phyloP scores from a whole-genome alignment of 2,888 invertebrate genomes.

The Athalia circularis region DNA sequence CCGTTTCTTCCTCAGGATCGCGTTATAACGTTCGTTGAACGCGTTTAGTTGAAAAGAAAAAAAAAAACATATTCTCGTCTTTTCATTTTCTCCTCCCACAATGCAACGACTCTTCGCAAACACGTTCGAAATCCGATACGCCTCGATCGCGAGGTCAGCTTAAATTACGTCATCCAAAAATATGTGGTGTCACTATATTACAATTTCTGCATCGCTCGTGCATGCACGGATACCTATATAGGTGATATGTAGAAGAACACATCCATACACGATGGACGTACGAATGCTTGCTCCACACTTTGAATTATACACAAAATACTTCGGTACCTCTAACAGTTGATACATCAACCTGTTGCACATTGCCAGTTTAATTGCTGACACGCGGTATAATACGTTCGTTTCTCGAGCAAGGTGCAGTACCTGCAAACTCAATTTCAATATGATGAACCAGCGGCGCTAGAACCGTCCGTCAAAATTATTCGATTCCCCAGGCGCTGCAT shows the following conservation, averaged over 20 bases:
- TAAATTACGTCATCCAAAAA: constrained; percentile 41
- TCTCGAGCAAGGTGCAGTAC: neutral
- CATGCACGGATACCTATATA: constrained; percentile 4
- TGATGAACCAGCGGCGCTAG: neutral
- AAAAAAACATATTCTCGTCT: neutral
- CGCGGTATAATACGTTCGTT: constrained; percentile 21
- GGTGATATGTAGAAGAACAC: neutral
- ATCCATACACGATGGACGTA: constrained; percentile 3
- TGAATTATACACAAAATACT: constrained; percentile 35
- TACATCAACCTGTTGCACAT: constrained; percentile 36
- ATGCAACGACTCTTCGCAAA: constrained; percentile 28
- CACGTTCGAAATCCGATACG: constrained; percentile 39
- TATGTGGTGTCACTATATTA: constrained; percentile 34
- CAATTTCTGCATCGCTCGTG: constrained; percentile 35
- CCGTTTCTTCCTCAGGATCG: neutral
- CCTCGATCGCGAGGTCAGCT: constrained; percentile 41
- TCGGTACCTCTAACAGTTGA: constrained; percentile 25
- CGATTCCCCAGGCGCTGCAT: no score
- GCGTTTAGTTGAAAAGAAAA: constrained; percentile 17
- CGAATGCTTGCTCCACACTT: constrained; percentile 44
- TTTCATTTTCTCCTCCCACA: neutral
- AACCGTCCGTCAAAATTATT: neutral
- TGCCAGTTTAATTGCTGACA: constrained; percentile 42
- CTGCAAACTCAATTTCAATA: constrained; percentile 11
- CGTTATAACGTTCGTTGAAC: constrained; percentile 25